Conservation (phyloP, 1,140 invertebrate genomes). For the Drosophila ficusphila region DNA sequence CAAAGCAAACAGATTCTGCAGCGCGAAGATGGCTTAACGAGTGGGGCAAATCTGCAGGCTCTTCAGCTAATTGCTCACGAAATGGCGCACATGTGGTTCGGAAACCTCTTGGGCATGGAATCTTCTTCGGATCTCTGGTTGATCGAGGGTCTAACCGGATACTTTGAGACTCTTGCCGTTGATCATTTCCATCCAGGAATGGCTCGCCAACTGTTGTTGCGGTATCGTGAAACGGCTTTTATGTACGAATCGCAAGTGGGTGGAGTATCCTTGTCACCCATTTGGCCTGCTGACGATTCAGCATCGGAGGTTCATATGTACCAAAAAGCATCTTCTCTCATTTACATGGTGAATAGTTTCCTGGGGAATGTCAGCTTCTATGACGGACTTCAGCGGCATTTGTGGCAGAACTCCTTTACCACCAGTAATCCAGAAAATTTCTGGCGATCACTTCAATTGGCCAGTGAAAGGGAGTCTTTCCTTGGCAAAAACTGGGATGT, state of each 20-base stretch:
- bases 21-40: constrained; percentile 85
- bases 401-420: constrained; percentile 86
- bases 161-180: constrained; percentile 90
- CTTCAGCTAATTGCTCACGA: constrained; percentile 92
- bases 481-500: constrained; percentile 85
- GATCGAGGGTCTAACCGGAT: constrained; percentile 94
- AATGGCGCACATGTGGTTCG: constrained; percentile 94
- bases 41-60: constrained; percentile 85
- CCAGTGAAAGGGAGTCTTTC: constrained; percentile 84
- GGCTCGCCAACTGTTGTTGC: constrained; percentile 92
- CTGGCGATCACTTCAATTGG: constrained; percentile 89
- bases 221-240: constrained; percentile 92
- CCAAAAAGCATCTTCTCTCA: constrained; percentile 91
- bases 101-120: constrained; percentile 90
- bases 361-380: constrained; percentile 89
- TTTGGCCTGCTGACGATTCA: no score
- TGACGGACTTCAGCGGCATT: constrained; percentile 88
- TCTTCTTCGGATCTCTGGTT: constrained; percentile 94
- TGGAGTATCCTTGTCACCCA: constrained; percentile 90
- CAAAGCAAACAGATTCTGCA: constrained; percentile 93
- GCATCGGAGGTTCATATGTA: constrained; percentile 86
- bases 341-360: constrained; percentile 94
- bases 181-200: constrained; percentile 89
- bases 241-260: constrained; percentile 95
- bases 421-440: constrained; percentile 92